Evolutionary conservation across 1,140 invertebrate genomes (phyloP).

Genomic region (Sipha flava): DNA sequence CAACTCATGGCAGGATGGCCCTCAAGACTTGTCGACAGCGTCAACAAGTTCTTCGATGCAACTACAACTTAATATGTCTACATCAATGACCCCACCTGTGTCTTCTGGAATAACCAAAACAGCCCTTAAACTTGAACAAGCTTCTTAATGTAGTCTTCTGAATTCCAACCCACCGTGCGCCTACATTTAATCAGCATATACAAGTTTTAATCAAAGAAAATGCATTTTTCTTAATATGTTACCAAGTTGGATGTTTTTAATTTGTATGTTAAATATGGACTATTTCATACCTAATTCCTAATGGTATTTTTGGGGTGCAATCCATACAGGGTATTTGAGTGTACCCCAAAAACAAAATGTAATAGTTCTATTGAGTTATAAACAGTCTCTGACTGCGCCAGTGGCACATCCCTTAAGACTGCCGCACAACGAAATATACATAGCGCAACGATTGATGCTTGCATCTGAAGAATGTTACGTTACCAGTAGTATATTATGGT

Average conservation of each 20-base stretch:
- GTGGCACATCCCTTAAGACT: slow-evolving; percentile 16
- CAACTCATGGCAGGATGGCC: slow-evolving; percentile 12
- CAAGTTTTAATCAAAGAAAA: not conserved
- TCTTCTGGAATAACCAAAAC: not conserved
- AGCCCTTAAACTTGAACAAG: slow-evolving; percentile 31
- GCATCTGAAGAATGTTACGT: slow-evolving; percentile 18
- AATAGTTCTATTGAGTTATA: not conserved
- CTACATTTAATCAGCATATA: not conserved
- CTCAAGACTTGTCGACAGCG: slow-evolving; percentile 28
- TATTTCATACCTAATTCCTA: not conserved
- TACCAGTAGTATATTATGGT: slow-evolving; percentile 26
- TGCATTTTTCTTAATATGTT: slow-evolving; percentile 3
- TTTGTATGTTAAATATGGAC: not conserved
- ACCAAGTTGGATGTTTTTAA: slow-evolving; percentile 16
- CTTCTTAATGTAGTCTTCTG: not conserved
- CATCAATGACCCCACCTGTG: not conserved
- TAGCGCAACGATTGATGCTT: slow-evolving; percentile 13
- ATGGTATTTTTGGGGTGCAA: slow-evolving; percentile 1
- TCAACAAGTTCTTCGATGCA: slow-evolving; percentile 33
- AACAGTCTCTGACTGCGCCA: not conserved
- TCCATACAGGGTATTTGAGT: slow-evolving; percentile 15
- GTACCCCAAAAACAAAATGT: not conserved
- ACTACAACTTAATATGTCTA: slow-evolving; percentile 33
- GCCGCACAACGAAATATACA: slow-evolving; percentile 27
- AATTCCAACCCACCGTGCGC: not conserved